Evolutionary conservation across 1,140 invertebrate species (phyloP).

Genomic region (Nebria ingens): DNA sequence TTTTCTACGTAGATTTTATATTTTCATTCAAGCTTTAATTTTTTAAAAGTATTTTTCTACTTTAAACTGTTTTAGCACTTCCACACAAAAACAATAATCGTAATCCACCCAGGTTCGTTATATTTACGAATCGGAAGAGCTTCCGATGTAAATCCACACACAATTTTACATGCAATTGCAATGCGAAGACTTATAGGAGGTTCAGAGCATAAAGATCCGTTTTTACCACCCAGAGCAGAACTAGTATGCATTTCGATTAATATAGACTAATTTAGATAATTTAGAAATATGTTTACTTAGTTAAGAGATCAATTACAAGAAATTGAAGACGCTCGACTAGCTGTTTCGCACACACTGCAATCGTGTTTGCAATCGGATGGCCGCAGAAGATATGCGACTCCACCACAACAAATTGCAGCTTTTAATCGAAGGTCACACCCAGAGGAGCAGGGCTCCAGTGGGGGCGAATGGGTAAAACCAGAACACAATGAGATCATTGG

Average conservation of each 20-base stretch:
- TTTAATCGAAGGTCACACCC: conserved; percentile 69
- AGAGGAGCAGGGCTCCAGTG: conserved; percentile 44
- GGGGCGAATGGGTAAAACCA: conserved; percentile 48
- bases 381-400: conserved; percentile 66
- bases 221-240: conserved; percentile 50
- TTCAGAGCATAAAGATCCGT: conserved; percentile 49
- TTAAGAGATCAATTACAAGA: conserved; percentile 57
- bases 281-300: too few relatives aligned
- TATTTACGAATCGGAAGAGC: conserved; percentile 81
- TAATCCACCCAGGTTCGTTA: conserved; percentile 91
- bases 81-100: conserved; percentile 69
- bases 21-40: neutral
- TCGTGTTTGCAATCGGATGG: conserved; percentile 76
- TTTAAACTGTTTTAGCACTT: conserved; percentile 42
- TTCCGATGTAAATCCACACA: conserved; percentile 76
- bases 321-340: conserved; percentile 71
- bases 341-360: conserved; percentile 73
- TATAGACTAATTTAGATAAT: too few relatives aligned
- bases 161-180: conserved; percentile 79
- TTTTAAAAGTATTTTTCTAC: neutral
- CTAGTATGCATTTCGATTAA: too few relatives aligned
- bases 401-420: conserved; percentile 75
- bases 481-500: conserved; percentile 53
- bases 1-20: neutral
- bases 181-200: conserved; percentile 47